Evolutionary conservation across 2,113 vertebrate genomes (phyloP).

Genomic region (Dipodomys ordii): DNA sequence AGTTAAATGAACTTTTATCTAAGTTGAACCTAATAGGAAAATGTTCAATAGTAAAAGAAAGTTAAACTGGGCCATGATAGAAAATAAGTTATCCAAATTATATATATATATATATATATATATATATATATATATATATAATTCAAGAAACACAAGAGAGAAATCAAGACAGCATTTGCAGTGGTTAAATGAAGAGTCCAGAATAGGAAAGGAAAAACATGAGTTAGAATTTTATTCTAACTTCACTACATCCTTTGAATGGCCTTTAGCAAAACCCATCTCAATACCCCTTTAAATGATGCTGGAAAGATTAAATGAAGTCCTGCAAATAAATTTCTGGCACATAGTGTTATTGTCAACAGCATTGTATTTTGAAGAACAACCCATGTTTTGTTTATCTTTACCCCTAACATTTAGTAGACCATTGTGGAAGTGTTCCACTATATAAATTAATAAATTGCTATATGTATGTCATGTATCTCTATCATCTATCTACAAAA

Average conservation of each 20-base stretch:
- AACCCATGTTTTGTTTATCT: neutral
- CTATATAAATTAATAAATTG: neutral
- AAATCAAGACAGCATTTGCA: neutral
- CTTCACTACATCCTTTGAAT: neutral
- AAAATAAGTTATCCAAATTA: conserved; percentile 27
- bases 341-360: neutral
- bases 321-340: neutral
- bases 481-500: neutral
- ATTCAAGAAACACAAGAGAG: neutral
- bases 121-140: too few relatives aligned
- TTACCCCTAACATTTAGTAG: neutral
- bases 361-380: neutral
- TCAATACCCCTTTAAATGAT: neutral
- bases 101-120: too few relatives aligned
- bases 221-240: too few relatives aligned
- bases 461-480: too few relatives aligned
- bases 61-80: neutral
- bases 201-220: too few relatives aligned
- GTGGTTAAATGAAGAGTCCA: neutral
- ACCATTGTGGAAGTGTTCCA: neutral
- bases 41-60: neutral
- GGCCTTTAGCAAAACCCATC: neutral
- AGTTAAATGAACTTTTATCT: neutral
- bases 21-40: neutral
- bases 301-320: neutral